Evolutionary conservation across 2,113 vertebrate species (phyloP), one percentile per base, ranked within the genome.

Genomic region (Cervus canadensis): DNA sequence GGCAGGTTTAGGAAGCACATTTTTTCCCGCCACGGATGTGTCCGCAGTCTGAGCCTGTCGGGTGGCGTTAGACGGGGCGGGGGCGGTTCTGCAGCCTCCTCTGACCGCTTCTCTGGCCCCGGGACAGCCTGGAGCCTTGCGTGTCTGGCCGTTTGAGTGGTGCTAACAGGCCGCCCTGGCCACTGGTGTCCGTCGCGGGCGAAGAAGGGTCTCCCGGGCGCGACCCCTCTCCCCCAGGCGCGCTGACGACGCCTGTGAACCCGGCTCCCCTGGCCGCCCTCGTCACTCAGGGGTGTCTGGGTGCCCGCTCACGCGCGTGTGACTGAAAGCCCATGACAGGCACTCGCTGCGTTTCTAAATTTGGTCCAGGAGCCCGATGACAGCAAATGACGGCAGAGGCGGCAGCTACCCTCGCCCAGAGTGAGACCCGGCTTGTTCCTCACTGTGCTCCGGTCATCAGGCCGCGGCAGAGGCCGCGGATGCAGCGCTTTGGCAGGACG

Each of bases 31-130:
- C 28, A 45, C 7, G 1, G 50, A 4, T 56, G 82, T 92, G 94
- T 56, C 64, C 57, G 4, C 11, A 78, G 12, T 33, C 26, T 40
- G 60, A 74, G n/a, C 57, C 36, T 76, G 4, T 89, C 21, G 36
- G 21, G 21, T 33, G 30, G 19, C 26, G 45, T 2, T 82, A 10
- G 50, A 10, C 23, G 21, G 36, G 23, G 33, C 28, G 56, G 11
- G 40, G 10, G 43, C 97, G 59, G 36, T 64, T 95, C 79, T 76
- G 50, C 89, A 57, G 88, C 90, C 60, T 95, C 95, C 67, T 87
- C 45, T 79, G 56, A 74, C 79, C 43, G 92, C 79, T 11, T 89
- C 82, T 57, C 33, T 5, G 28, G 36, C 93, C 84, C 45, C 83
- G 0, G 94, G 43, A 59, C 33, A 74, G 26, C 97, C 94, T 88